These are phyloP conservation scores for Megalops cyprinoides DNA, from an alignment of 2,797 vertebrate genomes.

Conservation along the genomic window DNA sequence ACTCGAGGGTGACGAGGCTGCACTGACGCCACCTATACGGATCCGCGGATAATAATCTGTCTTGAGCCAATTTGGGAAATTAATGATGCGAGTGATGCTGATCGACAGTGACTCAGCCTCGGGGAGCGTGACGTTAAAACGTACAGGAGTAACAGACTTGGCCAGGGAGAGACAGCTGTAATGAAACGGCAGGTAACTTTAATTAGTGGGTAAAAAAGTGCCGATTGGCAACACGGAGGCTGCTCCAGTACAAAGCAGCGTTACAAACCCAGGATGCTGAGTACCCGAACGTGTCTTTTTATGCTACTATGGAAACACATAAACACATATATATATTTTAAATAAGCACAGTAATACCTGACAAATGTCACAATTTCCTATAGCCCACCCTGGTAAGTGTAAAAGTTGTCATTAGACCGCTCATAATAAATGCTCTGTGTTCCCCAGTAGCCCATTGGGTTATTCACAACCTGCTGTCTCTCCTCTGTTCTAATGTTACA, in stretches of 20 bases:
- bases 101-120: neutral
- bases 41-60: slow-evolving; percentile 5
- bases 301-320: too few species aligned
- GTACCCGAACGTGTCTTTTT: too few species aligned
- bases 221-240: neutral
- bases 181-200: neutral
- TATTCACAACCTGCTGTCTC: neutral
- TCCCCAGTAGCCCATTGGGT: too few species aligned
- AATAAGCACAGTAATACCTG: too few species aligned
- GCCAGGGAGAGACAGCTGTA: neutral
- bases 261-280: too few species aligned
- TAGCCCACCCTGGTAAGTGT: too few species aligned
- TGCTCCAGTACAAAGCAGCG: neutral
- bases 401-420: too few species aligned
- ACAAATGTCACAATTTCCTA: too few species aligned
- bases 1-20: neutral
- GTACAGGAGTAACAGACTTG: neutral
- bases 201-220: neutral
- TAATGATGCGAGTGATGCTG: slow-evolving; percentile 12
- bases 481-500: neutral
- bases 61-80: neutral
- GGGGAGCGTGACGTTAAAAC: neutral
- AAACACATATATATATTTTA: too few species aligned
- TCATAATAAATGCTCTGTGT: too few species aligned
- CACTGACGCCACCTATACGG: neutral